Evolutionary conservation across 2,113 vertebrate genomes (phyloP).

Genomic region (Cinclus cinclus): DNA sequence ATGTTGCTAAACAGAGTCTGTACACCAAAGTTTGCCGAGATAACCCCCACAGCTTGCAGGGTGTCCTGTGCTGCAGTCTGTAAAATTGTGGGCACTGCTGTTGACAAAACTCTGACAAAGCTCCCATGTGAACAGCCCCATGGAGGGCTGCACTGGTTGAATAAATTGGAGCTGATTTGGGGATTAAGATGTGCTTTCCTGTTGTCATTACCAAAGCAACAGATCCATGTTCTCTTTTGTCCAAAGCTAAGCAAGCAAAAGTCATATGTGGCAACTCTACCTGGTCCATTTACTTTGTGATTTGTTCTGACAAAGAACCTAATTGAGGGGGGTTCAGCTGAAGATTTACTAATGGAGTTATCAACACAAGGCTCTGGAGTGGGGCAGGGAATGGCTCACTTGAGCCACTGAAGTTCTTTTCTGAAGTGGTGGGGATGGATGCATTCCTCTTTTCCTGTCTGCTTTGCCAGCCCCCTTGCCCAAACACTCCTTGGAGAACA

Average conservation of each 20-base stretch:
- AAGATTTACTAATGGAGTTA: background rate
- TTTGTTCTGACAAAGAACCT: background rate
- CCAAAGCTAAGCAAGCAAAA: conserved; percentile 36
- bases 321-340: conserved; percentile 19
- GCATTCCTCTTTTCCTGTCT: background rate
- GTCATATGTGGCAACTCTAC: background rate
- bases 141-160: background rate
- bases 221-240: conserved; percentile 38
- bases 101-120: background rate
- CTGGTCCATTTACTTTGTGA: conserved; percentile 9
- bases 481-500: rapidly evolving
- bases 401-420: background rate
- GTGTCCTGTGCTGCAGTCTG: background rate
- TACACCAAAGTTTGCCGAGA: background rate
- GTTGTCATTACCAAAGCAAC: conserved; percentile 47
- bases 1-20: background rate
- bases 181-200: conserved; percentile 62
- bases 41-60: background rate
- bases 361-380: background rate
- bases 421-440: background rate
- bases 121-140: background rate
- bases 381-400: background rate
- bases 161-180: conserved; percentile 2
- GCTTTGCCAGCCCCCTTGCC: background rate
- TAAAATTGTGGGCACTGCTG: background rate